phyloP scores from a whole-genome alignment of 2,888 invertebrate species.

The Beris morrisii region DNA sequence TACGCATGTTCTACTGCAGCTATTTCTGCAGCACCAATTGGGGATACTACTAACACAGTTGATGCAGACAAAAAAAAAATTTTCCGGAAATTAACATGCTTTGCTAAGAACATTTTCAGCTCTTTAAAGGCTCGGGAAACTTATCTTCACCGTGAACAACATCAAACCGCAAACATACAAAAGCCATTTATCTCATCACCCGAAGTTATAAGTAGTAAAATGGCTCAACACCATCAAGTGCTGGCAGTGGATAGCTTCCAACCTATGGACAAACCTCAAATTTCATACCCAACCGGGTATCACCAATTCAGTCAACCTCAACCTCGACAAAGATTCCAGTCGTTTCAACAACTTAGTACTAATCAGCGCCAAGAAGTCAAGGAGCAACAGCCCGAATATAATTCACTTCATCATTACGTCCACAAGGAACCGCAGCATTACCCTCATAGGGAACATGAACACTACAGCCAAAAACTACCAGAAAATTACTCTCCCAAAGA shows the following conservation, averaged over 20 bases:
- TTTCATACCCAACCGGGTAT: too few relatives aligned
- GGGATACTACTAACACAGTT: too few relatives aligned
- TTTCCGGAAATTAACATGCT: background rate
- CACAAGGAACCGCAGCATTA: background rate
- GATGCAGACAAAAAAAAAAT: too few relatives aligned
- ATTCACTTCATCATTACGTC: constrained; percentile 4
- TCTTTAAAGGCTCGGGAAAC: constrained; percentile 1
- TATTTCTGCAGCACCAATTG: too few relatives aligned
- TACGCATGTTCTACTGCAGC: too few relatives aligned
- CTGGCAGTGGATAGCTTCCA: constrained; percentile 14
- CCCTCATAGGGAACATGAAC: too few relatives aligned
- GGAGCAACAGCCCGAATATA: constrained; percentile 9
- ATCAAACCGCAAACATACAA: background rate
- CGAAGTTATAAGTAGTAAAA: constrained; percentile 7
- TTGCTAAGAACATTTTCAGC: constrained; percentile 18
- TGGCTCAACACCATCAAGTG: background rate
- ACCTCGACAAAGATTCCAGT: background rate
- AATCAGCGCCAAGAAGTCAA: background rate
- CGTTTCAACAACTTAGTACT: background rate
- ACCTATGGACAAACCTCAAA: constrained; percentile 16
- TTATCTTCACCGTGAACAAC: background rate
- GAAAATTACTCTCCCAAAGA: too few relatives aligned
- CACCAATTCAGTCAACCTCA: background rate
- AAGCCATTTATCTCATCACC: constrained; percentile 23
- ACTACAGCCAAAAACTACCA: too few relatives aligned